Evolutionary conservation across 2,797 vertebrate species (phyloP).

Genomic region (Sebastes iracundus): DNA sequence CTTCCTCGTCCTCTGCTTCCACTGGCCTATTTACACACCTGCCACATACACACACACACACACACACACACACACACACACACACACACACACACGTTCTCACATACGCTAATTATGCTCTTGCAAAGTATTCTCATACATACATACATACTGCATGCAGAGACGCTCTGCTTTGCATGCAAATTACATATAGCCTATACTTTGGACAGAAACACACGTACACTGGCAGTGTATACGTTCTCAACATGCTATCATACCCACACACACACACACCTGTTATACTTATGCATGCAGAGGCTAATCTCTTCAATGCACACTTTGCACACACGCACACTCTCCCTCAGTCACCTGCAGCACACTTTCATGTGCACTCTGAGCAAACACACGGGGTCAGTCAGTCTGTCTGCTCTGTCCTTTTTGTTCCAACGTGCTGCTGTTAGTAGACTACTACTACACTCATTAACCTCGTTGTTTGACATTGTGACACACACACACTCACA

Average conservation of each 20-base stretch:
- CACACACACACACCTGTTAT: constrained; percentile 22
- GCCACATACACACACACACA: constrained; percentile 22
- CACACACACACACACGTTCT: constrained; percentile 2
- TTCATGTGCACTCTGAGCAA: constrained; percentile 43
- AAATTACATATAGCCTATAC: background rate
- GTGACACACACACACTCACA: background rate
- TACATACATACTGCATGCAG: background rate
- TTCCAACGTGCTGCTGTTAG: constrained; percentile 11
- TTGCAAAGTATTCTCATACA: background rate
- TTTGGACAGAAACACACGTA: background rate
- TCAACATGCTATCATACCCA: background rate
- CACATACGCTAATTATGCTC: constrained; percentile 13
- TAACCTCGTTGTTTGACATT: constrained; percentile 4
- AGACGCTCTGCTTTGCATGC: background rate
- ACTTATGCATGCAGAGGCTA: background rate
- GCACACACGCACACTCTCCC: background rate
- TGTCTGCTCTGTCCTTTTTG: constrained; percentile 6
- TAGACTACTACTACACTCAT: constrained; percentile 27
- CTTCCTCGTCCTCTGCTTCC: constrained; percentile 38
- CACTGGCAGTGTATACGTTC: background rate
- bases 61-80: background rate
- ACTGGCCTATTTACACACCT: constrained; percentile 81
- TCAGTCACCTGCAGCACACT: constrained; percentile 43
- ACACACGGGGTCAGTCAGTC: constrained; percentile 19
- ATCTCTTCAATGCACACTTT: constrained; percentile 21